phyloP scores from a whole-genome alignment of 2,888 invertebrate species.

The Dasypolia templi region DNA sequence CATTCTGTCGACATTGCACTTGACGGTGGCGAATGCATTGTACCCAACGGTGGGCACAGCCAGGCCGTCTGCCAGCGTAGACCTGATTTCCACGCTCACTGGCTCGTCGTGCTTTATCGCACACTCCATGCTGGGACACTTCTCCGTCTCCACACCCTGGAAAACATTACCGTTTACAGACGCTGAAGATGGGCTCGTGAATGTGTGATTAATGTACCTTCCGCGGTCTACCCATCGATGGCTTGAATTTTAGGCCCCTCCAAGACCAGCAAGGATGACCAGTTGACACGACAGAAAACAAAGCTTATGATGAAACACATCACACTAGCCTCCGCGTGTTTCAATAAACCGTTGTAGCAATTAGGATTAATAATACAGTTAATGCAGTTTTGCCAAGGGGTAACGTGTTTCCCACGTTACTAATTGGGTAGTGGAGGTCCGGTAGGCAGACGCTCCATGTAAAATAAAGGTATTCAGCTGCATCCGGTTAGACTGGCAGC shows the following conservation, averaged over 20 bases:
- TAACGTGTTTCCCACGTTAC: no score
- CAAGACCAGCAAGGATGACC: no score
- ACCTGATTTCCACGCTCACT: conserved; percentile 91
- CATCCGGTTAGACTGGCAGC: no score
- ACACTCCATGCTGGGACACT: conserved; percentile 95
- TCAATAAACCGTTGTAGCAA: background rate
- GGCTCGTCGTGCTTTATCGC: conserved; percentile 94
- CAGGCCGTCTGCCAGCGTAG: conserved; percentile 96
- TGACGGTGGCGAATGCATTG: conserved; percentile 95
- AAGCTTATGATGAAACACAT: background rate
- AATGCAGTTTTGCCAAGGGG: no score
- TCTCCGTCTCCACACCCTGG: conserved; percentile 97
- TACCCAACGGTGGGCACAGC: conserved; percentile 97
- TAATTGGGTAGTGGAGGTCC: no score
- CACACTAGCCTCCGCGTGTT: background rate
- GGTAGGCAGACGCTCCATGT: no score
- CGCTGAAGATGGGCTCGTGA: background rate
- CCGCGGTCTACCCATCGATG: background rate
- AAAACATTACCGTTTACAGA: background rate
- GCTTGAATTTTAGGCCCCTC: background rate
- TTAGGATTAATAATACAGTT: background rate
- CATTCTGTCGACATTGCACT: conserved; percentile 94
- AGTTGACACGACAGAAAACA: background rate
- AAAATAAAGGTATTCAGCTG: no score
- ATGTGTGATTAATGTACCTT: background rate